Evolutionary conservation across 2,888 invertebrate genomes (phyloP).

Genomic region (Sicus ferrugineus): DNA sequence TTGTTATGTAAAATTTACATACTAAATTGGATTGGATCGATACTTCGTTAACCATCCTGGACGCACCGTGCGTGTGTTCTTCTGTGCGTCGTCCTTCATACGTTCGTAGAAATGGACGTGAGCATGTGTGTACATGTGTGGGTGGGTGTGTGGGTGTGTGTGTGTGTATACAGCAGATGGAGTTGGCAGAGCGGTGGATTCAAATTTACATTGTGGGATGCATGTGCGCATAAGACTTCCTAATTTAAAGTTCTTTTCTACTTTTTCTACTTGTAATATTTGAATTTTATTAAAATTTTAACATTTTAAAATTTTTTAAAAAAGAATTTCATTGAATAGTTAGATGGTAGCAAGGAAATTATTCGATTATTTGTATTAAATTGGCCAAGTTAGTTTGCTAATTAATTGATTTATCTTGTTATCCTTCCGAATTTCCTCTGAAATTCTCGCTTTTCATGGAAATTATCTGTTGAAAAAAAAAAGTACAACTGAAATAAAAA

Average conservation of each 20-base stretch:
- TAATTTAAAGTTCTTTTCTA: neutral
- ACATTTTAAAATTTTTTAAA: no score
- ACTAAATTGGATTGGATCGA: slow-evolving; percentile 32
- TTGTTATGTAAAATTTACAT: slow-evolving; percentile 33
- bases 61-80: slow-evolving; percentile 16
- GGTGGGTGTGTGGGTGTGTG: neutral
- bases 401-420: no score
- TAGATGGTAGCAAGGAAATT: no score
- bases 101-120: neutral
- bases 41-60: slow-evolving; percentile 20
- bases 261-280: no score
- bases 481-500: no score
- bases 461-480: no score
- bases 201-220: neutral
- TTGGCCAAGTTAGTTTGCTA: no score
- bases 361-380: no score
- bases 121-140: slow-evolving; percentile 4
- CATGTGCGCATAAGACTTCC: neutral
- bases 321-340: no score
- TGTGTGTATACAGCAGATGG: neutral
- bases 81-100: neutral
- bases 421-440: no score
- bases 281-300: no score
- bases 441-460: no score
- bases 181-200: neutral